phyloP scores from a whole-genome alignment of 2,113 vertebrate genomes.

The Poeciliopsis prolifica region DNA sequence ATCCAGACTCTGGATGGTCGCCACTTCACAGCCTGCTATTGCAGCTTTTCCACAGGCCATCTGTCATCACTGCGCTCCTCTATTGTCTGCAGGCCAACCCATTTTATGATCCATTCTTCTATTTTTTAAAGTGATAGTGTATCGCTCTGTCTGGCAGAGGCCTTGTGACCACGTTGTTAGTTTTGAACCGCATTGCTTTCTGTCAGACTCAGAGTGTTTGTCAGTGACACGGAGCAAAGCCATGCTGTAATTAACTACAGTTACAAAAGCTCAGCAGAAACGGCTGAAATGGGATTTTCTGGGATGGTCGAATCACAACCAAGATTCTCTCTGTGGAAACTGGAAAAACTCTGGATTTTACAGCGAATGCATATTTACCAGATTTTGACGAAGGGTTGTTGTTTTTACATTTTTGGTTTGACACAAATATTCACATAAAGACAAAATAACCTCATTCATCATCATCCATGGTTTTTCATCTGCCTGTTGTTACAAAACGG shows the following conservation, averaged over 20 bases:
- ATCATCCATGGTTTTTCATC: too few relatives aligned
- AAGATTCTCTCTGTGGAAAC: conserved; percentile 66
- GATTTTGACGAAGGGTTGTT: conserved; percentile 53
- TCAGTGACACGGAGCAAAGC: conserved; percentile 46
- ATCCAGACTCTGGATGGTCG: conserved; percentile 17
- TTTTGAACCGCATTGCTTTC: conserved; percentile 22
- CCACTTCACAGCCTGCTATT: conserved; percentile 50
- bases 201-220: conserved; percentile 53
- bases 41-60: conserved; percentile 53
- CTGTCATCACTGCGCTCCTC: conserved; percentile 50
- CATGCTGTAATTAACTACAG: conserved; percentile 65
- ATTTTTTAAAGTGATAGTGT: conserved; percentile 47
- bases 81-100: conserved; percentile 48
- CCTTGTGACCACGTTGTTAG: too few relatives aligned
- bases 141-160: conserved; percentile 37
- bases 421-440: conserved; percentile 35
- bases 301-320: conserved; percentile 39
- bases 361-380: conserved; percentile 23
- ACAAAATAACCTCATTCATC: conserved; percentile 1
- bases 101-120: conserved; percentile 55
- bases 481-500: too few relatives aligned
- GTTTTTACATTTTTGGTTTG: conserved; percentile 51
- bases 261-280: conserved; percentile 47
- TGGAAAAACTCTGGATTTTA: conserved; percentile 28
- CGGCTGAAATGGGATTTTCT: conserved; percentile 55